Evolutionary conservation across 2,797 vertebrate species (phyloP), one percentile per base, ranked within the genome.

Genomic region (Podargus strigoides): DNA sequence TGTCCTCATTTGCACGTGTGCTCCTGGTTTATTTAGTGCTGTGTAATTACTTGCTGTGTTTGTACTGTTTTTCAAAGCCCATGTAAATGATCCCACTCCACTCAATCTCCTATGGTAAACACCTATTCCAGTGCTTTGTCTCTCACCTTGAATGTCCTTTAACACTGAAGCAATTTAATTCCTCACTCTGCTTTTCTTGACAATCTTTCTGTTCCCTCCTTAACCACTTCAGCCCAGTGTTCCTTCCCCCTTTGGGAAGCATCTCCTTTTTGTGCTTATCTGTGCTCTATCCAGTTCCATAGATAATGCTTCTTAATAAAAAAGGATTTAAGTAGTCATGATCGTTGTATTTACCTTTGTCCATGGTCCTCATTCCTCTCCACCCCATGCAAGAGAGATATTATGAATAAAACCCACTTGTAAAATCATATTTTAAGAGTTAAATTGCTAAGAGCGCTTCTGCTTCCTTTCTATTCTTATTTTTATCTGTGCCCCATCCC

Each of bases 11-110:
- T 92, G 55, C 81, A 85, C 32, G 0, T 60, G 37, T 68, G 62
- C 73, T 94, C 19, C 92, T 93, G 76, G 36, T 89, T 96, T 94
- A 93, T 94, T 95, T 95, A 89, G 76, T 78, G 87, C 12, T 4
- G 7, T 83, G 63, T 94, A 89, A 84, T 96, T 93, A 64, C 78
- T 93, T 90, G 58, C 87, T 62, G 56, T 95, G 90, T 91, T 85
- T 77, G 60, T 77, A 46, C 47, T 87, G 58, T 50, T 95, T 95
- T 89, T 84, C 76, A 87, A 94, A 87, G 87, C 88, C 59, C 78
- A 62, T 3, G 0, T 75, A 80, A 94, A 85, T 86, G 90, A 92
- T 94, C 72, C 58, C 0, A 0, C 75, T 91, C 58, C n/a, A 70
- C 53, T 85, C 85, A 89, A 58, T 91, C 89, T 91, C 82, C 62